phyloP scores from a whole-genome alignment of 2,888 invertebrate species.

The Ormyrus labotus region DNA sequence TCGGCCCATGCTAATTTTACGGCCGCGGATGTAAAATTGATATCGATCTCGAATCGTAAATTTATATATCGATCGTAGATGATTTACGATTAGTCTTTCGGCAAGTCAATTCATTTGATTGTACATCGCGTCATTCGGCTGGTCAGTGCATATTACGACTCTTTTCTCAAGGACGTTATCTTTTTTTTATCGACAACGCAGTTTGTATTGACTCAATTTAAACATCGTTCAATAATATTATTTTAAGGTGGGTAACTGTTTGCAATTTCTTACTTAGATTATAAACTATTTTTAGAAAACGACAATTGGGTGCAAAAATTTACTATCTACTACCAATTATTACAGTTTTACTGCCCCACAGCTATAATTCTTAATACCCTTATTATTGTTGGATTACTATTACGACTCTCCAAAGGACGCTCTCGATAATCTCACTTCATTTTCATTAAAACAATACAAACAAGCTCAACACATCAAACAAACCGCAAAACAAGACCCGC shows the following conservation, averaged over 20 bases:
- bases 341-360: too few relatives aligned
- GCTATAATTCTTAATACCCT: too few relatives aligned
- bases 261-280: not conserved
- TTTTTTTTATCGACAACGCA: conserved; percentile 2
- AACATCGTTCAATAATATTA: not conserved
- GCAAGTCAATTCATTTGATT: conserved; percentile 29
- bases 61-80: conserved; percentile 15
- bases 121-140: not conserved
- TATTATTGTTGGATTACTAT: too few relatives aligned
- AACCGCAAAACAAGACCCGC: too few relatives aligned
- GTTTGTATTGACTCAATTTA: conserved; percentile 15
- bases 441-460: too few relatives aligned
- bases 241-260: too few relatives aligned
- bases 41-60: conserved; percentile 28
- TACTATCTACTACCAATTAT: too few relatives aligned
- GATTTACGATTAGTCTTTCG: conserved; percentile 28
- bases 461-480: too few relatives aligned
- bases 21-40: not conserved
- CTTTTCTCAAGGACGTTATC: not conserved
- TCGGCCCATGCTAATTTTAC: not conserved
- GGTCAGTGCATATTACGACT: conserved; percentile 10
- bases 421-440: too few relatives aligned
- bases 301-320: too few relatives aligned
- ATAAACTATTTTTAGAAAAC: too few relatives aligned
- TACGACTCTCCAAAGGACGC: too few relatives aligned